Conservation (phyloP, 2,888 invertebrate species). For the Polyommatus iphigenia region DNA sequence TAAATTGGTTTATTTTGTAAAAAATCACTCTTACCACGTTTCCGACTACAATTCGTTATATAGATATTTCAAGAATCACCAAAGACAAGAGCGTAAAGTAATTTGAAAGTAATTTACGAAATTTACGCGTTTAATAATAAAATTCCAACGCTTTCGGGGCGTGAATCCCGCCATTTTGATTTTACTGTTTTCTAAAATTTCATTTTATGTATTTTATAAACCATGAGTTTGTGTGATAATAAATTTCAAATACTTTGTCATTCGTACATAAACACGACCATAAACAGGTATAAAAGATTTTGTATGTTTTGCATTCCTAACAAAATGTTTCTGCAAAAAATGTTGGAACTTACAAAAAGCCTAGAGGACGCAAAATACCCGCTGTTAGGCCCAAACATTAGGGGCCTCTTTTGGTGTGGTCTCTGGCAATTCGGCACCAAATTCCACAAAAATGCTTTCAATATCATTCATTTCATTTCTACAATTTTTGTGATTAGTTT, state of each 20-base stretch:
- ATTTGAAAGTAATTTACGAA: not conserved
- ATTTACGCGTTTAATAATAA: not conserved
- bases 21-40: not conserved
- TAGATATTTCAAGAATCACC: not conserved
- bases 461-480: constrained; percentile 47
- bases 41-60: not conserved
- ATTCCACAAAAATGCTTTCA: constrained; percentile 47
- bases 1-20: no score
- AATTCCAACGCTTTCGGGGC: not conserved
- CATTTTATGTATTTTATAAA: not conserved
- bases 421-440: constrained; percentile 52
- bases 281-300: not conserved
- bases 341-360: not conserved
- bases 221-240: not conserved
- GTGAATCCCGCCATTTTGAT: not conserved
- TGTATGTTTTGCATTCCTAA: not conserved
- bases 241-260: not conserved
- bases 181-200: not conserved
- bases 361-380: constrained; percentile 41
- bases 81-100: not conserved
- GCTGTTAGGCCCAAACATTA: constrained; percentile 60
- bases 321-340: constrained; percentile 16
- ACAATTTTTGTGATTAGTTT: constrained; percentile 50
- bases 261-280: not conserved
- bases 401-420: constrained; percentile 55